These are phyloP conservation scores for Lochmaea crataegi DNA, from an alignment of 2,888 invertebrate genomes.

Conservation along the genomic window DNA sequence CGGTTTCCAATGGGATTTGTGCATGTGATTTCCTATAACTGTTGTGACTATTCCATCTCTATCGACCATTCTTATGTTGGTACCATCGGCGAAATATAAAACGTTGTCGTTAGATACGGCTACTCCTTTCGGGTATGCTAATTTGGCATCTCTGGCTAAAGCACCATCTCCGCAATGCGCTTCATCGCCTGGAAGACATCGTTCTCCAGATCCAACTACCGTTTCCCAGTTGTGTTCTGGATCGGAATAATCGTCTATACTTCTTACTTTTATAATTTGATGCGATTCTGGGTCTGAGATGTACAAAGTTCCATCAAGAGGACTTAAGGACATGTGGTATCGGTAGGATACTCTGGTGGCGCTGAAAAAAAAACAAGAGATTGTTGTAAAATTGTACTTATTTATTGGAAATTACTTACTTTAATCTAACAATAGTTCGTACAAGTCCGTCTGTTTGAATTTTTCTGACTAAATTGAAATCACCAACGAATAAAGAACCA, in stretches of 20 bases:
- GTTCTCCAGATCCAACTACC: slow-evolving; percentile 93
- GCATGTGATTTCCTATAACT: slow-evolving; percentile 92
- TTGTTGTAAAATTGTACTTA: background rate
- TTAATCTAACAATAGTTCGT: slow-evolving; percentile 81
- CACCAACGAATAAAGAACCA: slow-evolving; percentile 94
- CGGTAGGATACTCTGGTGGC: slow-evolving; percentile 94
- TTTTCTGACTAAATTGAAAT: slow-evolving; percentile 92
- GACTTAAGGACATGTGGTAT: slow-evolving; percentile 96
- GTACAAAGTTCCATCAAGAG: slow-evolving; percentile 92
- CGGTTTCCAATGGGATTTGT: slow-evolving; percentile 93
- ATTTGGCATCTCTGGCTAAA: slow-evolving; percentile 89
- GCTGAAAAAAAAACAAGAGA: slow-evolving; percentile 70
- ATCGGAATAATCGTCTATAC: slow-evolving; percentile 83
- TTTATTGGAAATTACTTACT: slow-evolving; percentile 66
- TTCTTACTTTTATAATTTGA: slow-evolving; percentile 89
- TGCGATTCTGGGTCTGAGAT: slow-evolving; percentile 97
- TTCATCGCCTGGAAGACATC: slow-evolving; percentile 93
- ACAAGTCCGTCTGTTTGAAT: slow-evolving; percentile 88
- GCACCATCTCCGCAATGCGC: slow-evolving; percentile 97
- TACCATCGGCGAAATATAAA: slow-evolving; percentile 95
- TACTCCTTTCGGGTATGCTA: slow-evolving; percentile 96
- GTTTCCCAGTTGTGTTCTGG: slow-evolving; percentile 95
- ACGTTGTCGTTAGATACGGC: slow-evolving; percentile 93
- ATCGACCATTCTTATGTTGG: slow-evolving; percentile 91
- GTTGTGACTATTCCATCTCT: slow-evolving; percentile 93